Base-by-base conservation (phyloP, 2,113 vertebrate genomes). In the Plecturocebus donacophilus region DNA sequence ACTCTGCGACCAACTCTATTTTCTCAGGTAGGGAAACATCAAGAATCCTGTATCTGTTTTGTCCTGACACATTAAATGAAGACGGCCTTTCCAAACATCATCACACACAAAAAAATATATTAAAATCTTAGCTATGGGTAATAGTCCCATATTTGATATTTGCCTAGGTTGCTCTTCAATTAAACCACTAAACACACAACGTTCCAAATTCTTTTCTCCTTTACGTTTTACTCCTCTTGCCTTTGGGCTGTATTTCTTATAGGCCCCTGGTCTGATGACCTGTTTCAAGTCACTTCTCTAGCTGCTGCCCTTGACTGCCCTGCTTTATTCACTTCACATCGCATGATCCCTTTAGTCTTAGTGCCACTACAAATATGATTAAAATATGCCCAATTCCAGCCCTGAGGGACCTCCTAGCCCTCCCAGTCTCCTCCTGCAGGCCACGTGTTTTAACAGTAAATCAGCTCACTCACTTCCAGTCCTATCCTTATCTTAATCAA, bases 231-330 rank as follows among this genome's bases (percentile, higher is more conserved):
- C 76, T 86, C 61, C 20, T 58, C 6, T 77, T 91, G 35, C 32
- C 11, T 96, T 81, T 88, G 30, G 58, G 66, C 47, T 87, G 61
- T 38, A 45, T 6, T 77, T 83, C 40, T 40, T 81, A 19, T 73
- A 73, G 61, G 25, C 21, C 70, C 61, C 73, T 61, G 40, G 38
- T 91, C 49, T 93, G 61, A 83, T 9, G 40, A 64, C 35, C 12
- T 93, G 35, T 82, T 95, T 96, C 54, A 95, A 97, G 32, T 54
- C 35, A 45, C 32, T 91, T 80, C 27, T 94, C 70, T 91, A 91
- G 88, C 49, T 73, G 25, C 66, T 17, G 23, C 40, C 52, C 16
- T 83, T 87, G 20, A 84, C 23, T 64, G 38, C 17, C n/a, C 27
- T 79, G 45, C 13, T 96, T 97, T 17, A 54, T 96, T 97, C 27